Base-by-base conservation (phyloP, 2,888 invertebrate genomes). In the Macrophya alboannulata region DNA sequence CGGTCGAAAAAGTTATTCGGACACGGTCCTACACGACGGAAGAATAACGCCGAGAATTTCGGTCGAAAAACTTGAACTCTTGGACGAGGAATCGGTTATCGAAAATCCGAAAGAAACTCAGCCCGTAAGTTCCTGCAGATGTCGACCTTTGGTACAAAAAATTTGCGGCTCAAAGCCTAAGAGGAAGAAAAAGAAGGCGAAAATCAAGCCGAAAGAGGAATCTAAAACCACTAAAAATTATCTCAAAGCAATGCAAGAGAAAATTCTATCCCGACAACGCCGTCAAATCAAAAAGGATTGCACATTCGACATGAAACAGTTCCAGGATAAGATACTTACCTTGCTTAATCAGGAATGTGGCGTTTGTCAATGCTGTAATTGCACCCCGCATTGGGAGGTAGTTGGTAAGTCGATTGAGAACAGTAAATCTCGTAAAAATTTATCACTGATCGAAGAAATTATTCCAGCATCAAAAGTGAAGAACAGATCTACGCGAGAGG, bases 341-440 rank as follows among this genome's bases (percentile, higher is more conserved):
- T 15, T 85, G 17, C 65, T 79, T 37, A 31, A 77, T 65, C 59
- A 68, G 51, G 85, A 85, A 31, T 37, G 37, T 59, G 77, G 77
- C n/a, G 59, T 48, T 79, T 85, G 85, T 68, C 68, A 48, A 21
- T 85, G 85, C 68, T 85, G 85, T 40, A 79, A 79, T 68, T 79
- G 85, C 40, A 48, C 65, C 10, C n/a, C 43, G 12, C 59, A 40
- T 40, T 59, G 10, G 43, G 43, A 62, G 17, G 31, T 10, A 6
- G 43, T 43, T 43, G 43, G 81, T 81, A 25, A 81, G 81, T 25
- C 21, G 25, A n/a, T 25, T 74, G 4, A 43, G 12, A n/a, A 74
- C 43, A n/a, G 21, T 68, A 55, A 37, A 45, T 76, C 3, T 45
- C n/a, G 4, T 15, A 8, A 21, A 25, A 48, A 25, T 21, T 48